Evolutionary conservation across 2,888 invertebrate genomes (phyloP).

Genomic region (Rhodophaea formosa): DNA sequence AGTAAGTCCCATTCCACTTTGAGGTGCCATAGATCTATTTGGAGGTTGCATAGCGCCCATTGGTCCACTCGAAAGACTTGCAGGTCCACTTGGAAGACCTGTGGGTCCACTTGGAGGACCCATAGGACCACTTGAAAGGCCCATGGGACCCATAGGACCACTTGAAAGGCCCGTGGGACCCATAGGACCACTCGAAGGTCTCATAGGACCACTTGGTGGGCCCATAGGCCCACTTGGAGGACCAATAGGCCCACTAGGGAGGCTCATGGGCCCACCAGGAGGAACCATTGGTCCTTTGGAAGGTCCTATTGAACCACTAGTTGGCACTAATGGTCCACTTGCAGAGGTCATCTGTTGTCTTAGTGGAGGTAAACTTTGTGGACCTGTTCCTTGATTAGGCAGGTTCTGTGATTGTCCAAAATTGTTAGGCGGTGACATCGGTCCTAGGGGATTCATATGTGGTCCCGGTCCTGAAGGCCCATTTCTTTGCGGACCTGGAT

Average conservation of each 20-base stretch:
- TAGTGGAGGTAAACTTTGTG: constrained; percentile 33
- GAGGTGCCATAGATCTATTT: constrained; percentile 28
- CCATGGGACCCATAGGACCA: constrained; percentile 30
- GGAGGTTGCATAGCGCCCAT: constrained; percentile 20
- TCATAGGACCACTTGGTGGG: not conserved
- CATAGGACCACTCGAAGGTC: not conserved
- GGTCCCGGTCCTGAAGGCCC: constrained; percentile 35
- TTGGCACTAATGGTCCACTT: not conserved
- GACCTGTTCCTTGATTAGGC: constrained; percentile 25
- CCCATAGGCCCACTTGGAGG: not conserved
- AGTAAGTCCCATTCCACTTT: not conserved
- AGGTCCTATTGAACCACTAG: not conserved
- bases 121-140: not conserved
- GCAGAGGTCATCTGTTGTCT: constrained; percentile 35
- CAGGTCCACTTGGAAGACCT: constrained; percentile 14
- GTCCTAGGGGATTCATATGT: constrained; percentile 30
- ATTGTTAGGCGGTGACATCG: constrained; percentile 28
- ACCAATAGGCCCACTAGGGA: not conserved
- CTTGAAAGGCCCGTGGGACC: constrained; percentile 25
- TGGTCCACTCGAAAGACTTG: constrained; percentile 30
- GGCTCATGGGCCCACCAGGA: not conserved
- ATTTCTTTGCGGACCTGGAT: constrained; percentile 44
- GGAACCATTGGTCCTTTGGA: not conserved
- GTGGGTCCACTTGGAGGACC: constrained; percentile 9
- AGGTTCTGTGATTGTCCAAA: constrained; percentile 35